These are phyloP conservation scores for Anoplolepis gracilipes DNA, from an alignment of 1,140 invertebrate genomes.

Conservation along the genomic window DNA sequence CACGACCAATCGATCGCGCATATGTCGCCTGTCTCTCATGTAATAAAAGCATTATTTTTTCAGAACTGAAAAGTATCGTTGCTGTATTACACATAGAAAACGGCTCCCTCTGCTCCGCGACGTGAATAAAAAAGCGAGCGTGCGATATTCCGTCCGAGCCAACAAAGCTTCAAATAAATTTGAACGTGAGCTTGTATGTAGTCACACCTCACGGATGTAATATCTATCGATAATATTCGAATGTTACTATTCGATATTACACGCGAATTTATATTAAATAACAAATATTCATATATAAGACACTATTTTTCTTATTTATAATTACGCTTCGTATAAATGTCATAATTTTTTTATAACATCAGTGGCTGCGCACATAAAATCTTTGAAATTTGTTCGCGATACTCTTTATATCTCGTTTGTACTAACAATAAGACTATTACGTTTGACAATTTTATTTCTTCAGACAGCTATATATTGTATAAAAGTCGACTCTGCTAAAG, in stretches of 20 bases:
- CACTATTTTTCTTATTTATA: neutral
- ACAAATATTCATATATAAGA: neutral
- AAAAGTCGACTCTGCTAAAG: neutral
- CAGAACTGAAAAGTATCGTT: conserved; percentile 48
- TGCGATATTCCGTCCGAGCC: conserved; percentile 12
- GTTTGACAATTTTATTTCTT: no score
- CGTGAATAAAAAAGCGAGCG: conserved; percentile 43
- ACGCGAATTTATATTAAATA: neutral
- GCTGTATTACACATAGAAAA: conserved; percentile 11
- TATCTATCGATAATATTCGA: conserved; percentile 27
- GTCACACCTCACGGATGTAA: neutral
- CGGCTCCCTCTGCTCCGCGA: conserved; percentile 14
- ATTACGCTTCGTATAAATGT: neutral
- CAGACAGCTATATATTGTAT: no score
- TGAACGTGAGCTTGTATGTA: conserved; percentile 9
- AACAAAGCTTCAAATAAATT: conserved; percentile 56
- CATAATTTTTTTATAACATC: neutral
- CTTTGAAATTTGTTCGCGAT: neutral
- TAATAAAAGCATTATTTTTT: conserved; percentile 55
- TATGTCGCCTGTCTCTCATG: conserved; percentile 14
- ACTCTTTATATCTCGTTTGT: neutral
- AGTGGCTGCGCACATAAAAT: neutral
- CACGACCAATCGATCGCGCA: conserved; percentile 23
- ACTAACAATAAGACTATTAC: no score
- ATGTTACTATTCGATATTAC: neutral